Conservation (phyloP, 2,113 vertebrate species). For the Zonotrichia leucophrys region DNA sequence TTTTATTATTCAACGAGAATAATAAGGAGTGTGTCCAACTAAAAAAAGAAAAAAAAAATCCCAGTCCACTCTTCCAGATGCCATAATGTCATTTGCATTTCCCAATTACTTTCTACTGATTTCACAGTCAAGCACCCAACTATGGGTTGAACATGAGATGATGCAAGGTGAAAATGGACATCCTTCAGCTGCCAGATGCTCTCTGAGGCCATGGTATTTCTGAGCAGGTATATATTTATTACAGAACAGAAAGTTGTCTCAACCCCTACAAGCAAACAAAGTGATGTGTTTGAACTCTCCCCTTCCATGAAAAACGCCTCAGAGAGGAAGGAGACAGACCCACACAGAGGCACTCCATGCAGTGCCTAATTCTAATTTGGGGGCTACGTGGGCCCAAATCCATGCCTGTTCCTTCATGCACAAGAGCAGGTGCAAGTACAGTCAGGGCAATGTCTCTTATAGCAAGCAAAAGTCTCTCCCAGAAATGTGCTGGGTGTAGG, state of each 20-base stretch:
- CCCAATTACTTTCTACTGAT: not conserved
- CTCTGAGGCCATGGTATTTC: not conserved
- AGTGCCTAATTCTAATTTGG: not conserved
- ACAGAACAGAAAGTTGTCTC: not conserved
- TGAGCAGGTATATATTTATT: not conserved
- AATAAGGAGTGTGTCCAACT: not conserved
- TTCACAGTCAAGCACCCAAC: not conserved
- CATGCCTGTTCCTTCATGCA: not conserved
- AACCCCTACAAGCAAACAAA: not conserved
- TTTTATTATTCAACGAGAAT: not conserved
- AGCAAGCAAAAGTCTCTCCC: not conserved
- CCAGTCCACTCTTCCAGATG: not conserved
- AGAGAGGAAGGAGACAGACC: not conserved
- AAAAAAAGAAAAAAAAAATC: not conserved
- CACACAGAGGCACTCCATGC: not conserved
- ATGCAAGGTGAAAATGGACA: not conserved
- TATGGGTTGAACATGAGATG: not conserved
- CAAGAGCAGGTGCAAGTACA: not conserved
- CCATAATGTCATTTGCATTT: not conserved
- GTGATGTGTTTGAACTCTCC: not conserved
- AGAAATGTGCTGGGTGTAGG: conserved; percentile 18
- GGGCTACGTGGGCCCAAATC: not conserved
- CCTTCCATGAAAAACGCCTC: not conserved
- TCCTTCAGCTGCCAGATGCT: not conserved
- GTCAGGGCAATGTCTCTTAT: not conserved